Evolutionary conservation across 92 coral and sea anemone species (phyloP), one percentile per base, ranked within the genome.

Genomic region (Zoanthus solanderi): DNA sequence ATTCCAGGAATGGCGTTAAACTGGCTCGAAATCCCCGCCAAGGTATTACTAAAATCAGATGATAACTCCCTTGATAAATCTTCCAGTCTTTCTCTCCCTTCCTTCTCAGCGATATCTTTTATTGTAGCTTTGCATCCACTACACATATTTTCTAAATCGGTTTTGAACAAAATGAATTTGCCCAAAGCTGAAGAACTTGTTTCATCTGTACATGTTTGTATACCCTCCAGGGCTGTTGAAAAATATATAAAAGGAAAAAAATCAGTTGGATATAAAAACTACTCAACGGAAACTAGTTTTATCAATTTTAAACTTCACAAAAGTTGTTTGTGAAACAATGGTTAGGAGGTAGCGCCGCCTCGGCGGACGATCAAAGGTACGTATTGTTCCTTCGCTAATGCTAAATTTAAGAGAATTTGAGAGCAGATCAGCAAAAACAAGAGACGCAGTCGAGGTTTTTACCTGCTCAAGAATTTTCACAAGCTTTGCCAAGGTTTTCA

Each of bases 131-230:
- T 69, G 74, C 98, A 96, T 13, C 67, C 89, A 30, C 79, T 88
- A 57, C 98, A 96, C 63, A 96, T 75, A 44, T 76, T 90, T 15
- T 92, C 92, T 0, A 96, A 91, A 84, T 96, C 98, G 9, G 58
- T 87, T 69, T 83, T 75, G 28, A 89, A 68, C 67, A 96, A 74
- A 75, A 96, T 78, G 67, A 88, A 90, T 73, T 94, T 96, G 71
- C 88, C 77, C 42, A 77, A 46, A 13, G 84, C 76, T 69, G 46
- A 79, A 8, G 78, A 58, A 30, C 46, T 69, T 60, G 57, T 50
- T 16, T 69, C 75, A 17, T 65, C 84, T 34, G 56, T 23, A 23
- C 23, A 23, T 23, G 23, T 89, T 23, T 84, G 90, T 5, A 81
- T 50, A 56, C 29, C 9, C 5, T 81, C 85, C 61, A 81, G 45